These are phyloP conservation scores for Hydrolagus colliei DNA, from an alignment of 2,797 vertebrate genomes.

Conservation along the genomic window DNA sequence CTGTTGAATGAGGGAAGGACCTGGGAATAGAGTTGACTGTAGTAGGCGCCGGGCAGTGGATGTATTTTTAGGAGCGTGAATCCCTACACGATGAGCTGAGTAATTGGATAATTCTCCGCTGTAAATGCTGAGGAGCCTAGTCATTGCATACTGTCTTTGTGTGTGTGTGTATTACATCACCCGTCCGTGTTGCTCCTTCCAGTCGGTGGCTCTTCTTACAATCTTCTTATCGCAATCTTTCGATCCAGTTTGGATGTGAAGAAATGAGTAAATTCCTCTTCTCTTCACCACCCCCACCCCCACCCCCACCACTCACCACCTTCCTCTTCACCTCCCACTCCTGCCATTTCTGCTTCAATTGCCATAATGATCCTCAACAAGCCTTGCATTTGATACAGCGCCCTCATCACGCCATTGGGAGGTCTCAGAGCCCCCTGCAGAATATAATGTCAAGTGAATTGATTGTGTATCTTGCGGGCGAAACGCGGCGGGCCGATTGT, in stretches of 20 bases:
- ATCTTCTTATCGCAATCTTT: background rate
- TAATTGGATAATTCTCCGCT: background rate
- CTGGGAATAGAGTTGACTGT: background rate
- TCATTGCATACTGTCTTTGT: background rate
- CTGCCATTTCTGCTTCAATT: background rate
- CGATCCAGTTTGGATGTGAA: background rate
- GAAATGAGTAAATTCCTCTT: background rate
- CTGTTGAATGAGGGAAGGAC: background rate
- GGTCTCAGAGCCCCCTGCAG: too few relatives aligned
- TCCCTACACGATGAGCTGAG: background rate
- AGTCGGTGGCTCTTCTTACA: background rate
- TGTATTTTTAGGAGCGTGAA: background rate
- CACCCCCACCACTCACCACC: background rate
- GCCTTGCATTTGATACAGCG: too few relatives aligned
- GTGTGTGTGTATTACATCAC: constrained; percentile 1
- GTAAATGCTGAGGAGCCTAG: background rate
- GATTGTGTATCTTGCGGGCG: too few relatives aligned
- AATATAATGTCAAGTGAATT: too few relatives aligned
- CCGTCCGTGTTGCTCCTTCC: background rate
- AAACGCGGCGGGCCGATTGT: too few relatives aligned
- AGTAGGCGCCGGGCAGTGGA: background rate
- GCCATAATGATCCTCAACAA: too few relatives aligned
- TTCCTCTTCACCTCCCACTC: too few relatives aligned
- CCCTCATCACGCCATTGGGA: too few relatives aligned
- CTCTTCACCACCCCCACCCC: background rate